Evolutionary conservation across 1,140 invertebrate genomes (phyloP), one percentile per base, ranked within the genome.

Genomic region (Calliopsis andreniformis): DNA sequence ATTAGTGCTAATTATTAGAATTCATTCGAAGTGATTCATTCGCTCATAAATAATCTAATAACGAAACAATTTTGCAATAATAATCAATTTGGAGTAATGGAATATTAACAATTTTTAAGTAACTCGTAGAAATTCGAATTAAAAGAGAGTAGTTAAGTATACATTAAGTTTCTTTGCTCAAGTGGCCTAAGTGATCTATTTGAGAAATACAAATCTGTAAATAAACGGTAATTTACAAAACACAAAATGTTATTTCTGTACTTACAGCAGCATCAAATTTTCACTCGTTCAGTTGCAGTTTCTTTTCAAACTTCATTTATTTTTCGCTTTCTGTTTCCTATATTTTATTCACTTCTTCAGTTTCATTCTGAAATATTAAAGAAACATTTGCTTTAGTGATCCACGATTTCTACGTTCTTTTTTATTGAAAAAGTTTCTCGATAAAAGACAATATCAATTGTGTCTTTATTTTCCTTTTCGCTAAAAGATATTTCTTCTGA

Each of bases 151-250:
- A 64, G n/a, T 72, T 53, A 25, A 53, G 62, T 63, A 53, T 12
- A 32, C 14, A 6, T 72, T 72, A 55, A 73, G 30, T 71, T 71
- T 39, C 47, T 28, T 55, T 73, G 70, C 59, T 73, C 70, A 66
- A 73, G 70, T 32, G 61, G 47, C 59, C 59, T 64, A 39, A 64
- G 32, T 43, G 28, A 64, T 28, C 58, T 53, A 49, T n/a, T 39
- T 28, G 14, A 28, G 28, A 28, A 10, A 35, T 4, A 35, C 2
- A 23, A 32, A 23, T 42, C 39, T 66, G 28, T 73, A 64, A 73
- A 73, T 55, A 73, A 73, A 73, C 23, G 25, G 20, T 55, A 1
- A 71, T 55, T 35, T 53, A 51, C 5, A 10, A 43, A 63, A 14
- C 25, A 39, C 14, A 25, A 30, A 14, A 43, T 4, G 7, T 8